These are phyloP conservation scores for Thalassophryne amazonica DNA, from an alignment of 2,797 vertebrate species.

Conservation along the genomic window DNA sequence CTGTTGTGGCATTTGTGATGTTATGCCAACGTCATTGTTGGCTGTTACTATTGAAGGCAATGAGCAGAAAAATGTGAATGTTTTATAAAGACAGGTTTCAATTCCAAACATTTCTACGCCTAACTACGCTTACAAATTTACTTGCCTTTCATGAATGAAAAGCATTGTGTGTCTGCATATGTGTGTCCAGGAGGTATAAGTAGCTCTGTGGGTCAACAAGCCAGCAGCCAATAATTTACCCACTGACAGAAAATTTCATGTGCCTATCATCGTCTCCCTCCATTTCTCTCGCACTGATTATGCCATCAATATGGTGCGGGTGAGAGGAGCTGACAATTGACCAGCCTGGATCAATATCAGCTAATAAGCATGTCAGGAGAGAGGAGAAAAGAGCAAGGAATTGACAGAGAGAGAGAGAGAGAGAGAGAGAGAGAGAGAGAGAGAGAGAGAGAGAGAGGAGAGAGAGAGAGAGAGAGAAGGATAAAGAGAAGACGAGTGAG, in stretches of 20 bases:
- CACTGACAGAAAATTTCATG: slow-evolving; percentile 97
- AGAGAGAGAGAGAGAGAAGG: slow-evolving; percentile 67
- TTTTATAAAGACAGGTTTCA: background rate
- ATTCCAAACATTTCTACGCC: background rate
- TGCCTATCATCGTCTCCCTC: slow-evolving; percentile 82
- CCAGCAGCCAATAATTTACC: slow-evolving; percentile 97
- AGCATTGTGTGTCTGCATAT: slow-evolving; percentile 15
- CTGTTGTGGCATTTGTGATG: too few relatives aligned
- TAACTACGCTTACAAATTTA: slow-evolving; percentile 8
- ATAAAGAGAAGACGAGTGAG: slow-evolving; percentile 66
- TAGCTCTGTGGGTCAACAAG: slow-evolving; percentile 89
- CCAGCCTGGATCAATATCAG: slow-evolving; percentile 96
- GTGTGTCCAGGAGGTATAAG: slow-evolving; percentile 79
- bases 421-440: slow-evolving; percentile 69
- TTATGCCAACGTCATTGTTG: background rate
- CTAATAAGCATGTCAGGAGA: slow-evolving; percentile 99
- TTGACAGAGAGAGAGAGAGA: slow-evolving; percentile 52
- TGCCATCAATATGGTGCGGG: slow-evolving; percentile 96
- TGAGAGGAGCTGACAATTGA: slow-evolving; percentile 99
- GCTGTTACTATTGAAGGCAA: background rate
- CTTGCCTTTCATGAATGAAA: slow-evolving; percentile 26
- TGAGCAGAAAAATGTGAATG: background rate
- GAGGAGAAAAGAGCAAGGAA: slow-evolving; percentile 76
- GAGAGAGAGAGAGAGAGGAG: slow-evolving; percentile 40
- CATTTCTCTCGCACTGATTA: slow-evolving; percentile 86